These are phyloP conservation scores for Metopia argyrocephala DNA, from an alignment of 2,888 invertebrate species.

Conservation along the genomic window DNA sequence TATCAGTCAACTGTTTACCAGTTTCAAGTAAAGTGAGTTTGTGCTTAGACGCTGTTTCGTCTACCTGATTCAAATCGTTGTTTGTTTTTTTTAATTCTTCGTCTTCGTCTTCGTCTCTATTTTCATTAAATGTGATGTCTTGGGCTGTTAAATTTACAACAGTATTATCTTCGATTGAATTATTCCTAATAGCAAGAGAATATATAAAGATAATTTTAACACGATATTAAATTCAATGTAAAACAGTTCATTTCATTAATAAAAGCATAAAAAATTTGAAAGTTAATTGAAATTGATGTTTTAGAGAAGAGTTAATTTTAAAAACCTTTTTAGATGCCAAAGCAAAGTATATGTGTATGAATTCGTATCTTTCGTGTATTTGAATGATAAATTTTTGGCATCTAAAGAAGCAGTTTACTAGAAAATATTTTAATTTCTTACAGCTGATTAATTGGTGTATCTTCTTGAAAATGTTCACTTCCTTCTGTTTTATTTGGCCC, in stretches of 20 bases:
- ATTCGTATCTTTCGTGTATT: conserved; percentile 24
- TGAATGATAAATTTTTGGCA: conserved; percentile 44
- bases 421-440: conserved; percentile 47
- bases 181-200: conserved; percentile 42
- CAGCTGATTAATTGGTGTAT: conserved; percentile 48
- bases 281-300: conserved; percentile 30
- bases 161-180: conserved; percentile 49
- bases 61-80: conserved; percentile 26
- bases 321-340: conserved; percentile 55
- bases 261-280: conserved; percentile 23
- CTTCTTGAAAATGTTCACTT: conserved; percentile 38
- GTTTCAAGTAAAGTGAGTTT: neutral
- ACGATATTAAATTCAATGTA: neutral
- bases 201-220: neutral
- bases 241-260: too few relatives aligned
- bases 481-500: conserved; percentile 67
- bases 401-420: conserved; percentile 37
- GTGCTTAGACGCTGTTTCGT: conserved; percentile 50
- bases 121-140: conserved; percentile 40
- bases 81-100: conserved; percentile 23
- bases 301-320: neutral
- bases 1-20: conserved; percentile 16
- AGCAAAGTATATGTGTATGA: too few relatives aligned
- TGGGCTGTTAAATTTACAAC: conserved; percentile 9
- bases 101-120: neutral